Evolutionary conservation across 2,113 vertebrate species (phyloP), one percentile per base, ranked within the genome.

Genomic region (Odocoileus virginianus): DNA sequence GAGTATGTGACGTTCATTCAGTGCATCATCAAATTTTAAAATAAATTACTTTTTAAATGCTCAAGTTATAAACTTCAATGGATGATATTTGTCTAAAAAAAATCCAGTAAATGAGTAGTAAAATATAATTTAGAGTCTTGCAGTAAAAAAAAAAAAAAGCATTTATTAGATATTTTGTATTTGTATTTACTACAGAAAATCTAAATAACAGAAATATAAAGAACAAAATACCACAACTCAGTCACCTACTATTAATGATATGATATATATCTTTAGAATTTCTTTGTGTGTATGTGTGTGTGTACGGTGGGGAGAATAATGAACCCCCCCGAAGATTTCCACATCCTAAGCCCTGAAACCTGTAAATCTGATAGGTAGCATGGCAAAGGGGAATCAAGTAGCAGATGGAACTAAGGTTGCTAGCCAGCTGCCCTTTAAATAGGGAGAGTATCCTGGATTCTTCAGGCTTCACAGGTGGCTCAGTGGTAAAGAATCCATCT

Each of bases 1-100:
- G 87, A 97, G 86, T 89, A 36, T 64, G 50, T 88, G 95, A 93
- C 71, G 9, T 23, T 96, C 92, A 89, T 61, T 96, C 88, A 43
- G 87, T 2, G 36, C 67, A 93, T 74, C 74, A 86, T 78, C 95
- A 97, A 94, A 36, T 97, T 96, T 94, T 79, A 88, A 97, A 98
- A 97, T 94, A 96, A 98, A 96, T 98, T 94, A 89, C 67, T 89
- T 96, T 97, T 83, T 95, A 97, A 96, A 57, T 79, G 67, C 16
- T 79, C 43, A 36, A 91, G 74, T 89, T 93, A 87, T 76, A 94
- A 97, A 91, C 78, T 52, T 86, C 30, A 9, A n/a, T 61, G 67
- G 45, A 57, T 74, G 47, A 28, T 91, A 76, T 94, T 76, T 92
- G 54, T 87, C 54, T 95, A 27, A 14, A 61, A 91, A 87, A 79